Conservation (phyloP, 2,113 vertebrate genomes). For the Seriola dumerili region DNA sequence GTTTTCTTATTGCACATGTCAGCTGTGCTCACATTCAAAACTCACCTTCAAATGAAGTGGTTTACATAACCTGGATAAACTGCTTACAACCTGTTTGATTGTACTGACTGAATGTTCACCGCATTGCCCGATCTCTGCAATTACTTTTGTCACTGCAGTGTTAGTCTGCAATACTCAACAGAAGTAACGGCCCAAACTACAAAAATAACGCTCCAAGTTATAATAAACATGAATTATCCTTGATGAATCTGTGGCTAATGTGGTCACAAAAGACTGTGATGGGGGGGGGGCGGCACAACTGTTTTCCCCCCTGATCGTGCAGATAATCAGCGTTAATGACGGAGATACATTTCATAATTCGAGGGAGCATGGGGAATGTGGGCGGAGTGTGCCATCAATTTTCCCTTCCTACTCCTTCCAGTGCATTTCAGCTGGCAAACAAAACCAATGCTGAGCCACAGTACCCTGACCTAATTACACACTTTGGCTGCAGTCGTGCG, state of each 20-base stretch:
- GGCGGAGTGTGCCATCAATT: constrained; percentile 37
- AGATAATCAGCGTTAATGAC: constrained; percentile 56
- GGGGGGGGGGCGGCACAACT: background rate
- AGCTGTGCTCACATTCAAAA: background rate
- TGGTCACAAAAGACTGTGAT: background rate
- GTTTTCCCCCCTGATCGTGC: constrained; percentile 14
- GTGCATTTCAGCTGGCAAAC: constrained; percentile 53
- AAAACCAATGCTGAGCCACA: constrained; percentile 58
- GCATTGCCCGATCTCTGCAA: background rate
- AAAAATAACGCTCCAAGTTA: constrained; percentile 18
- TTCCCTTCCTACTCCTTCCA: constrained; percentile 24
- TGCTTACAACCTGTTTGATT: background rate
- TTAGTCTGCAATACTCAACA: background rate
- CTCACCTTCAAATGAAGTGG: background rate
- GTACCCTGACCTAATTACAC: constrained; percentile 76
- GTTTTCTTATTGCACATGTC: background rate
- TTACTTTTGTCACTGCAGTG: background rate
- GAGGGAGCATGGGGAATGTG: constrained; percentile 32
- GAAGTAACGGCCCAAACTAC: background rate
- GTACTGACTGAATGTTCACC: background rate
- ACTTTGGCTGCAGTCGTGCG: constrained; percentile 44
- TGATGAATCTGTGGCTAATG: background rate
- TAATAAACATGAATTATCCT: background rate
- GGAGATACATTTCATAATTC: constrained; percentile 34
- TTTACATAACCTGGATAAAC: background rate